phyloP scores from a whole-genome alignment of 2,888 invertebrate species.

The Holacanthella duospinosa region DNA sequence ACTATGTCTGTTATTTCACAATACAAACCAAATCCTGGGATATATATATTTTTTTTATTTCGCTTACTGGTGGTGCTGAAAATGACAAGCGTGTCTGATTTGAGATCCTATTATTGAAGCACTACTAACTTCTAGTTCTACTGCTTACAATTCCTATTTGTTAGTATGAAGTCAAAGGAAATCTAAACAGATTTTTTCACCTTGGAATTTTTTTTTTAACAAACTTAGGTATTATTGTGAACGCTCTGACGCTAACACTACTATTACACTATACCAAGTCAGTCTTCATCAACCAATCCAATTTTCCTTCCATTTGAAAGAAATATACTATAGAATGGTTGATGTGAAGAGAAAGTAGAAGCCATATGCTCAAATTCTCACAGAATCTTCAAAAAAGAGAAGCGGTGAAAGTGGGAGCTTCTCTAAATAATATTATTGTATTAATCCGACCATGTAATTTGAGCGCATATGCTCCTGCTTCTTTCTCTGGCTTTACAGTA shows the following conservation, averaged over 20 bases:
- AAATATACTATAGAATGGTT: too few species aligned
- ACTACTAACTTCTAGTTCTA: background rate
- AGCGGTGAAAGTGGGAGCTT: too few species aligned
- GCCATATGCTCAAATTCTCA: background rate
- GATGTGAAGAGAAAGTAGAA: too few species aligned
- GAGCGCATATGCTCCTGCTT: background rate
- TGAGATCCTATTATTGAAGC: background rate
- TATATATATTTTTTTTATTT: background rate
- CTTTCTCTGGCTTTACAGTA: too few species aligned
- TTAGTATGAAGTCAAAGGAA: background rate
- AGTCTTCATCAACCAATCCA: background rate
- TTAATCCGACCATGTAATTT: conserved; percentile 1
- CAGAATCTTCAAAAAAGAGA: too few species aligned
- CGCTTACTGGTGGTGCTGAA: background rate
- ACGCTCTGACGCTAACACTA: background rate
- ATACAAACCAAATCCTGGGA: background rate
- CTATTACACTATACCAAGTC: background rate
- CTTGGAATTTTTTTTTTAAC: background rate
- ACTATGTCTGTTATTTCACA: too few species aligned
- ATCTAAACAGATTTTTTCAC: background rate
- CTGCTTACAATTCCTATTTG: background rate
- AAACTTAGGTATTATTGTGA: background rate
- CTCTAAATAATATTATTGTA: background rate
- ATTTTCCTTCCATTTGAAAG: background rate
- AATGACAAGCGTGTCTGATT: conserved; percentile 4